These are phyloP conservation scores for Otis tarda DNA, from an alignment of 2,113 vertebrate species.

Conservation along the genomic window DNA sequence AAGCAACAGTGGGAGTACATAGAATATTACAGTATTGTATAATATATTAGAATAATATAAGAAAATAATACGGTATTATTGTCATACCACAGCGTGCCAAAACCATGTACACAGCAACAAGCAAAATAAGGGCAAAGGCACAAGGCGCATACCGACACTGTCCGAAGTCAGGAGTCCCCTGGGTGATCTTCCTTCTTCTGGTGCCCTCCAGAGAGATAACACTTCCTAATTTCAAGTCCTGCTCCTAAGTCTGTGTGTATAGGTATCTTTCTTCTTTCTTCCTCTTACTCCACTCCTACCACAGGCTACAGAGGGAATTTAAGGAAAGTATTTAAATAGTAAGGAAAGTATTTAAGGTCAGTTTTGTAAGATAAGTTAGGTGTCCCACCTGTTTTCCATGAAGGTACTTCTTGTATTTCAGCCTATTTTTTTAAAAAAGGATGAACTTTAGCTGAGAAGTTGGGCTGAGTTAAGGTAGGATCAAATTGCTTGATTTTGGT, in stretches of 20 bases:
- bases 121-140: not conserved
- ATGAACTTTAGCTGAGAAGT: not conserved
- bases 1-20: not conserved
- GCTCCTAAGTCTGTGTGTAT: not conserved
- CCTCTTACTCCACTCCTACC: not conserved
- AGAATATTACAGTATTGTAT: not conserved
- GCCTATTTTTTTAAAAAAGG: not conserved
- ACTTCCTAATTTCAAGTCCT: not conserved
- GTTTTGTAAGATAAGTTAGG: not conserved
- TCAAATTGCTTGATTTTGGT: not conserved
- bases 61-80: not conserved
- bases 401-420: not conserved
- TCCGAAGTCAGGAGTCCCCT: rapidly evolving
- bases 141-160: not conserved
- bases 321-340: not conserved
- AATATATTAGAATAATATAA: not conserved
- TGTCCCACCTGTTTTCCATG: not conserved
- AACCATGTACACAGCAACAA: not conserved
- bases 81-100: not conserved
- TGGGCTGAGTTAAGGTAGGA: not conserved
- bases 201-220: not conserved
- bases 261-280: not conserved
- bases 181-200: not conserved
- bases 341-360: not conserved
- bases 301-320: not conserved